phyloP scores from a whole-genome alignment of 2,113 vertebrate species.

The Passer domesticus region DNA sequence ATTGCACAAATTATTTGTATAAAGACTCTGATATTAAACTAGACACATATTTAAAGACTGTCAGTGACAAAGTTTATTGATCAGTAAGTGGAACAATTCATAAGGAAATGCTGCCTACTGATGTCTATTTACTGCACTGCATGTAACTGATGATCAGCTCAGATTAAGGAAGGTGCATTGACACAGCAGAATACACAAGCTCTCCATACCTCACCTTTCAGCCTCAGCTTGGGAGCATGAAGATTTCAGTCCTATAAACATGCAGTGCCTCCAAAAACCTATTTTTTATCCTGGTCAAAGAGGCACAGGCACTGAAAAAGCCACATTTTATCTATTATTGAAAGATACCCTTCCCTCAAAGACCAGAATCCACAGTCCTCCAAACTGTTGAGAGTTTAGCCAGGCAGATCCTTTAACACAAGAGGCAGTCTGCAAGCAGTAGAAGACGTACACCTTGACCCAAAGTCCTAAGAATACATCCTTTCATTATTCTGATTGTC shows the following conservation, averaged over 20 bases:
- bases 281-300: not conserved
- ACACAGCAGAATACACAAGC: not conserved
- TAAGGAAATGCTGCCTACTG: conserved; percentile 38
- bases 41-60: not conserved
- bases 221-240: not conserved
- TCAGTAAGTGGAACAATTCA: not conserved
- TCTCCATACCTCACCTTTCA: not conserved
- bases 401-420: not conserved
- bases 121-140: conserved; percentile 6
- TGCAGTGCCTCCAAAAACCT: not conserved
- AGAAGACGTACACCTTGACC: not conserved
- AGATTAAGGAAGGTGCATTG: not conserved
- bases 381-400: not conserved
- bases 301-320: not conserved
- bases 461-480: not conserved
- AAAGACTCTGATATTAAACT: not conserved
- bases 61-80: not conserved
- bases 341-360: not conserved
- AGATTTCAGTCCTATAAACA: not conserved
- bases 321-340: not conserved
- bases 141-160: not conserved
- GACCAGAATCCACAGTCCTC: not conserved
- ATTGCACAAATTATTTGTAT: not conserved
- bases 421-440: not conserved
- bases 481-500: not conserved